Evolutionary conservation across 2,888 invertebrate genomes (phyloP).

Genomic region (Leptopilina myrica): DNA sequence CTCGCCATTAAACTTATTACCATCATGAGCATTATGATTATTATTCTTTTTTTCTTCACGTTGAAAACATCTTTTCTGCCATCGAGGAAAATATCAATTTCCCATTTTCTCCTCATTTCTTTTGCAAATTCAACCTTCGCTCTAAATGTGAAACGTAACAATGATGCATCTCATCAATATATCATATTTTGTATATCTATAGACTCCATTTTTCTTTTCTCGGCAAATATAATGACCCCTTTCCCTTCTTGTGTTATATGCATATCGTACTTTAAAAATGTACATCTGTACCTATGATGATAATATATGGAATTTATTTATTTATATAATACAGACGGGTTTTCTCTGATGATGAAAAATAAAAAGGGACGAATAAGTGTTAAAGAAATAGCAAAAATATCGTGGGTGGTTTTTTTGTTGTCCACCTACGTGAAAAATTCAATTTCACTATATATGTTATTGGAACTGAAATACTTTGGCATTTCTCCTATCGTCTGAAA

Average conservation of each 20-base stretch:
- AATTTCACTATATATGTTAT: conserved; percentile 16
- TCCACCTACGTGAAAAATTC: conserved; percentile 39
- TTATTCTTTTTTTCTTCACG: neutral
- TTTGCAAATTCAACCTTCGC: conserved; percentile 33
- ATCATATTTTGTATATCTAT: neutral
- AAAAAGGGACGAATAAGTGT: neutral
- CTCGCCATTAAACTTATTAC: conserved; percentile 37
- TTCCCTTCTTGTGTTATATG: neutral
- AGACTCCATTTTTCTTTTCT: conserved; percentile 8
- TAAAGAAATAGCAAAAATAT: conserved; percentile 45
- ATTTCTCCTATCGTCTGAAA: neutral
- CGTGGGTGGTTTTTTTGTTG: conserved; percentile 32
- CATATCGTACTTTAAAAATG: neutral
- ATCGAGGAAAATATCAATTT: conserved; percentile 35
- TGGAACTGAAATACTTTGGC: neutral
- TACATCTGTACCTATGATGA: too few species aligned
- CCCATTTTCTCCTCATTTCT: conserved; percentile 33
- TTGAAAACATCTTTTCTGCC: conserved; percentile 21
- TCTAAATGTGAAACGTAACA: conserved; percentile 24
- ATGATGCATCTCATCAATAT: conserved; percentile 41
- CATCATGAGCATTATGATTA: conserved; percentile 37
- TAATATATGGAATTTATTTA: too few species aligned
- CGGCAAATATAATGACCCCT: conserved; percentile 3
- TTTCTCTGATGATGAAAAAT: conserved; percentile 1
- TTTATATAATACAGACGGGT: neutral